Conservation (phyloP, 2,888 invertebrate genomes). For the Allolobophora icterica region DNA sequence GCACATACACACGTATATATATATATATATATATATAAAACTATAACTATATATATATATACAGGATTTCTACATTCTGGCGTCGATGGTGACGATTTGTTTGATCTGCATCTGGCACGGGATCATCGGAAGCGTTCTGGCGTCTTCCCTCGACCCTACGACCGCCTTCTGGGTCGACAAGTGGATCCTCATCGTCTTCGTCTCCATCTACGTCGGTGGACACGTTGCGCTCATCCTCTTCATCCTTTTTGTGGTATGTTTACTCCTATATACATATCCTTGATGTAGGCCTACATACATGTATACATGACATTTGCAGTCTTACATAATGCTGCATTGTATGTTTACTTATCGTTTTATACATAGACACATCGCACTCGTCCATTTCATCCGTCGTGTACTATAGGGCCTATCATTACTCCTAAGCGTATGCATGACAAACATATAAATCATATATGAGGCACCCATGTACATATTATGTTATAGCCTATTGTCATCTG, state of each 20-base stretch:
- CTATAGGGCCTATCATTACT: too few relatives aligned
- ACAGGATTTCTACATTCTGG: constrained; percentile 55
- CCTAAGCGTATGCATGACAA: too few relatives aligned
- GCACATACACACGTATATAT: background rate
- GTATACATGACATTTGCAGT: background rate
- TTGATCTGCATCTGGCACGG: constrained; percentile 63
- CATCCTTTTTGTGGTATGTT: background rate
- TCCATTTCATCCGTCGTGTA: too few relatives aligned
- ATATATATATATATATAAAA: background rate
- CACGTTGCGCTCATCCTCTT: constrained; percentile 12
- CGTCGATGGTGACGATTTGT: constrained; percentile 61
- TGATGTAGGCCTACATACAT: too few relatives aligned
- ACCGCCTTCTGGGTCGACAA: constrained; percentile 6
- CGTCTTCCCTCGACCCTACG: background rate
- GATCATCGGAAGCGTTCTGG: constrained; percentile 41
- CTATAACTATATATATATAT: background rate
- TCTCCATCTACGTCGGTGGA: background rate
- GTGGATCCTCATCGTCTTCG: constrained; percentile 18
- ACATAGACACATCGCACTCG: too few relatives aligned
- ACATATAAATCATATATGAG: too few relatives aligned
- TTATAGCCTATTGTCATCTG: too few relatives aligned
- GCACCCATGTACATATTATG: too few relatives aligned
- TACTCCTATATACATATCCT: too few relatives aligned
- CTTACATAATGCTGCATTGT: background rate
- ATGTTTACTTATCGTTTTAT: background rate